A percentile compares a stretch with the other conserved stretches of the same genome.
Conservation (phyloP, 2,797 vertebrate genomes). For the Urosaurus nigricauda region DNA sequence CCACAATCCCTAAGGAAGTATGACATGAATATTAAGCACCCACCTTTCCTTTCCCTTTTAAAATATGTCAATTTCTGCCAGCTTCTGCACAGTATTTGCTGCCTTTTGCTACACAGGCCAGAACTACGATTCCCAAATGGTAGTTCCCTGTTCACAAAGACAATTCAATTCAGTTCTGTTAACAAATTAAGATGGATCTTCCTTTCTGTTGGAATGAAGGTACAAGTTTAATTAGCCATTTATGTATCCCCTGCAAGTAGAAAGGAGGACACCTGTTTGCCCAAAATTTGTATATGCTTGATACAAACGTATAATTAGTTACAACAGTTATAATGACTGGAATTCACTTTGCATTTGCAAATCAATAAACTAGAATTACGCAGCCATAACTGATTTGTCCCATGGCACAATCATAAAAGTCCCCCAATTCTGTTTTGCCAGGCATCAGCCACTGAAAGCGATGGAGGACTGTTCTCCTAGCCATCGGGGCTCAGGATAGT, state of each 20-base stretch:
- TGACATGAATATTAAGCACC: neutral
- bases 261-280: neutral
- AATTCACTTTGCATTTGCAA: no score
- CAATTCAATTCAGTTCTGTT: neutral
- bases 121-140: neutral
- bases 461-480: no score
- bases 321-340: neutral
- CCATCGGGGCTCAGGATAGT: no score
- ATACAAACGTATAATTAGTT: no score
- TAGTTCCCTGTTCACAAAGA: neutral
- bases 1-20: neutral
- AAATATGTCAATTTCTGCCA: neutral
- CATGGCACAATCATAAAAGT: no score
- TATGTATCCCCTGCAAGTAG: neutral
- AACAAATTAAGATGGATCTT: neutral
- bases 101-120: neutral
- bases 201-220: neutral
- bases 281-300: neutral
- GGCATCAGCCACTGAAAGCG: no score
- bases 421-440: no score
- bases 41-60: neutral
- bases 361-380: no score
- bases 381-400: no score
- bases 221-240: neutral
- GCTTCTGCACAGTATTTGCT: neutral